Base-by-base conservation (phyloP, 2,113 vertebrate species). In the Periophthalmodon schlosseri region DNA sequence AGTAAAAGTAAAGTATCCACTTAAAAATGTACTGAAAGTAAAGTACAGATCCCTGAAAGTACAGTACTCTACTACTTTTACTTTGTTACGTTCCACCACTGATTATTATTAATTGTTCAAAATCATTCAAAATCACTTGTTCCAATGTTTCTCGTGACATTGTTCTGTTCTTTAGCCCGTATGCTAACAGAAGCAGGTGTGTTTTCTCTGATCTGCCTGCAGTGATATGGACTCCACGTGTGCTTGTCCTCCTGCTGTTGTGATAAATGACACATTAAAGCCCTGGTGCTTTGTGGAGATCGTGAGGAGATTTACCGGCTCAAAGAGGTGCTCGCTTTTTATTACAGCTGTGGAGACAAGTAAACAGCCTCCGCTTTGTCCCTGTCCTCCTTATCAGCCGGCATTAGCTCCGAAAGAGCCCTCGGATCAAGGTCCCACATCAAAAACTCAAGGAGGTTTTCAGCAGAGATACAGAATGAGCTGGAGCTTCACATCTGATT, bases 231-330 rank as follows among this genome's bases (percentile, higher is more conserved):
- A 39, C 34, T 13, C 3, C 8, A 11, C 34, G 4, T 60, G 57
- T 36, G 11, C 61, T 36, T 10, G 24, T 15, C 23, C 61, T 65
- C 34, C 63, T 39, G 63, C 34, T 44, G 63, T 1, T 34, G 63
- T 13, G 63, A 65, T 65, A 65, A 65, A 65, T n/a, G n/a, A 65
- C 63, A 65, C 63, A n/a, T 65, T 65, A 65, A 65, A 65, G 63
- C 34, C 63, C 11, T 4, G 3, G 63, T 44, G 63, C 63, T 39
- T 4, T 65, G 63, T 18, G 34, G 34, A 65, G 34, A 65, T 44
- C 21, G 18, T 65, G 20, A 39, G 20, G 5, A 65, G 34, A 65
- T 65, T 36, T 65, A 39, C 39, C 12, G 63, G 33, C 63, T 16
- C 61, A 65, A 36, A 65, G 63, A 65, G 63, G 33, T 10, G 61